A percentile compares a stretch with the other conserved stretches of the same genome.
phyloP scores from a whole-genome alignment of 2,888 invertebrate genomes.

The Ochlodes sylvanus region DNA sequence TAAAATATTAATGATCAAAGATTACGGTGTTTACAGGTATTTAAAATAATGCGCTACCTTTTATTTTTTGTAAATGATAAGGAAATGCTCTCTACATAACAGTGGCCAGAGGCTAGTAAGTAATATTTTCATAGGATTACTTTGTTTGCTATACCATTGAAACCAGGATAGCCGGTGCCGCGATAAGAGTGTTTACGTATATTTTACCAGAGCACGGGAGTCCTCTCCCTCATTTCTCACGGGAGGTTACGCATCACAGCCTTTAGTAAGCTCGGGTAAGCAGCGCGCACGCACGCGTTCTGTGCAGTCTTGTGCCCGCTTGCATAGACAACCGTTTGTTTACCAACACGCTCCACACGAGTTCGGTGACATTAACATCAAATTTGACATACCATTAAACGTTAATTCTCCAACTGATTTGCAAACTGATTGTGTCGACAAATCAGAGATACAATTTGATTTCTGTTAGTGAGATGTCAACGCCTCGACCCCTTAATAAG shows the following conservation, averaged over 20 bases:
- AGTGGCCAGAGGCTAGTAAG: background rate
- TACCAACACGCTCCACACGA: slow-evolving; percentile 57
- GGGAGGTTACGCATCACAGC: slow-evolving; percentile 74
- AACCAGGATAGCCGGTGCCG: slow-evolving; percentile 21
- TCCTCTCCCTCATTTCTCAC: slow-evolving; percentile 61
- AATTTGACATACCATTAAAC: slow-evolving; percentile 11
- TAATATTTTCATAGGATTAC: slow-evolving; percentile 26
- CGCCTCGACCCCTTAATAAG: slow-evolving; percentile 71
- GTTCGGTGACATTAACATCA: background rate
- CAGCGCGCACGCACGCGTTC: slow-evolving; percentile 80
- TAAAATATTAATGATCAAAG: too few relatives aligned
- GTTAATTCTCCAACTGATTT: slow-evolving; percentile 11
- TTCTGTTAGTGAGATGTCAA: slow-evolving; percentile 77
- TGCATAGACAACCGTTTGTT: slow-evolving; percentile 60
- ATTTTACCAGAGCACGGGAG: slow-evolving; percentile 31
- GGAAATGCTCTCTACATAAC: too few relatives aligned
- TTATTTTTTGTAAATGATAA: too few relatives aligned
- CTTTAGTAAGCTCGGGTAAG: slow-evolving; percentile 77
- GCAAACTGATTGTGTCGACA: slow-evolving; percentile 52
- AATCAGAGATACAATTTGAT: slow-evolving; percentile 65
- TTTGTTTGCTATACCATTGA: slow-evolving; percentile 23
- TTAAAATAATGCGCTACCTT: too few relatives aligned
- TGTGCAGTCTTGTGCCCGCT: slow-evolving; percentile 49
- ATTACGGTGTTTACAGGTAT: too few relatives aligned
- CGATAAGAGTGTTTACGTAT: slow-evolving; percentile 44